phyloP scores from a whole-genome alignment of 1,140 invertebrate genomes.

The Pinna nobilis region DNA sequence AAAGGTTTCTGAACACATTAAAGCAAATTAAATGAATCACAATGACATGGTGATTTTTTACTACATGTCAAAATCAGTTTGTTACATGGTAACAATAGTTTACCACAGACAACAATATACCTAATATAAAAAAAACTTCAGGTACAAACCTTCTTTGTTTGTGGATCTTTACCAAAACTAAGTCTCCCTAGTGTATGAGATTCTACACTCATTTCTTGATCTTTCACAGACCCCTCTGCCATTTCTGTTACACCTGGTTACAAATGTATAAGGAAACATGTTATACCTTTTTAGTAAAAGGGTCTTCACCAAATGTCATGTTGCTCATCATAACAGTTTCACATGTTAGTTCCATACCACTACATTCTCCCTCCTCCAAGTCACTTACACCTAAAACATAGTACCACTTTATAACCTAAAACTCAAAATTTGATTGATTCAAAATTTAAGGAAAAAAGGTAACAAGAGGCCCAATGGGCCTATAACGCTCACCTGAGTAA shows the following conservation, averaged over 20 bases:
- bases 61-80: neutral
- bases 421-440: too few species aligned
- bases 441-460: too few species aligned
- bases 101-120: neutral
- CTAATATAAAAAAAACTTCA: neutral
- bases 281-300: too few species aligned
- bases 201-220: constrained; percentile 59
- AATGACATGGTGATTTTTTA: neutral
- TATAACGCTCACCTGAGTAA: too few species aligned
- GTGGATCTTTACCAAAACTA: constrained; percentile 77
- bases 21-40: neutral
- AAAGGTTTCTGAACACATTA: neutral
- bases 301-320: too few species aligned
- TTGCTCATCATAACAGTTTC: too few species aligned
- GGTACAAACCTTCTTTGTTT: constrained; percentile 74
- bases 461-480: too few species aligned
- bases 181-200: constrained; percentile 76
- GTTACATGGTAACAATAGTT: neutral
- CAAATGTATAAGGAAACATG: neutral
- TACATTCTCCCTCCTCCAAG: too few species aligned
- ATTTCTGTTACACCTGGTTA: constrained; percentile 62
- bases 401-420: too few species aligned
- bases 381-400: too few species aligned
- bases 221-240: constrained; percentile 64
- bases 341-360: too few species aligned